These are phyloP conservation scores for Sesamia nonagrioides DNA, from an alignment of 1,140 invertebrate species.

Conservation along the genomic window DNA sequence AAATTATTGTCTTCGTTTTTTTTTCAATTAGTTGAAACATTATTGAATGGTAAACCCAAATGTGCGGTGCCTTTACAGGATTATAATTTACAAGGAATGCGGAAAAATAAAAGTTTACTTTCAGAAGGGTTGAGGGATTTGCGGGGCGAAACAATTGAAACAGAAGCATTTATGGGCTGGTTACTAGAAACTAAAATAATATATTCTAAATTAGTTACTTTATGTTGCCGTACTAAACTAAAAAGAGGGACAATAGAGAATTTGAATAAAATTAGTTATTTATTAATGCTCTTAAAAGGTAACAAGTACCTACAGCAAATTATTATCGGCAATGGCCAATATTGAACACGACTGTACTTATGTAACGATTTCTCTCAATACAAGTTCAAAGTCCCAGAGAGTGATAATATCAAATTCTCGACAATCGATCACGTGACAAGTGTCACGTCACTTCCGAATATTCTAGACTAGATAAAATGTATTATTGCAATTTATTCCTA, in stretches of 20 bases:
- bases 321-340: slow-evolving; percentile 11
- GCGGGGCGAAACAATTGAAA: background rate
- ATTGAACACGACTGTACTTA: background rate
- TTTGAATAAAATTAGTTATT: background rate
- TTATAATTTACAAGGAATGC: background rate
- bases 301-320: slow-evolving; percentile 16
- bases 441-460: background rate
- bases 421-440: background rate
- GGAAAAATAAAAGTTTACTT: no score
- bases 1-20: background rate
- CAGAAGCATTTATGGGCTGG: background rate
- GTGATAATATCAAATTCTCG: background rate
- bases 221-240: background rate
- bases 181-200: slow-evolving; percentile 10
- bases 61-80: slow-evolving; percentile 12
- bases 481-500: no score
- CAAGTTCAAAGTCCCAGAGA: slow-evolving; percentile 23
- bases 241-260: background rate
- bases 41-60: background rate
- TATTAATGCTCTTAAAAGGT: no score
- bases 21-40: background rate
- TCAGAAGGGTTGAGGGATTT: background rate
- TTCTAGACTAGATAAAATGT: background rate
- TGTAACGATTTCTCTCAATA: slow-evolving; percentile 9
- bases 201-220: background rate